Evolutionary conservation across 2,113 vertebrate species (phyloP).

Genomic region (Syrrhaptes paradoxus): DNA sequence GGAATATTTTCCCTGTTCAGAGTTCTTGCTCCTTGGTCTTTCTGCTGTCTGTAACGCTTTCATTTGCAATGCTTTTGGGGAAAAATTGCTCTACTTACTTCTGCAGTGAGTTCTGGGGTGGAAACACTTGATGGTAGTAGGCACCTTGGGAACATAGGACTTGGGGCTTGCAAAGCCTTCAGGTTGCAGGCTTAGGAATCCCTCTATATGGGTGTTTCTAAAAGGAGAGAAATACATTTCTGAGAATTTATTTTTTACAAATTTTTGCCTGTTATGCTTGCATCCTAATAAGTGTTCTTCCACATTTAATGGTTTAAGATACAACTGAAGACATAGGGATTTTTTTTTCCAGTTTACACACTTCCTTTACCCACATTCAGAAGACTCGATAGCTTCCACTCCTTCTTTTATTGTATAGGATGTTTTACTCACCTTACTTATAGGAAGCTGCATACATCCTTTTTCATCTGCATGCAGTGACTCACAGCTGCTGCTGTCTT

Average conservation of each 20-base stretch:
- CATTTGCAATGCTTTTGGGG: neutral
- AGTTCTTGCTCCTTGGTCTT: neutral
- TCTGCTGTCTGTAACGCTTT: neutral
- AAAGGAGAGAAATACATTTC: neutral
- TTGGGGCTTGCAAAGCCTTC: neutral
- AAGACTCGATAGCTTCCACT: neutral
- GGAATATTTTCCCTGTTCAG: neutral
- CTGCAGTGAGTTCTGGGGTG: neutral
- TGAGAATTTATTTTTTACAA: neutral
- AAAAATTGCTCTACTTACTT: neutral
- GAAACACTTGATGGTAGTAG: neutral
- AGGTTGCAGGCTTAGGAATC: neutral
- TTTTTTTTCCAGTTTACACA: neutral
- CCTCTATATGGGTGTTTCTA: neutral
- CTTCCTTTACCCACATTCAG: neutral
- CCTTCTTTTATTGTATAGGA: neutral
- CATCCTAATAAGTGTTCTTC: neutral
- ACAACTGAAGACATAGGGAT: neutral
- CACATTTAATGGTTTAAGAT: neutral
- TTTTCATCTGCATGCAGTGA: slow-evolving; percentile 6
- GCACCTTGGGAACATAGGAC: neutral
- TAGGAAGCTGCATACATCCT: neutral
- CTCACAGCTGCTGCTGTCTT: slow-evolving; percentile 3
- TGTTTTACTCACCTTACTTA: neutral
- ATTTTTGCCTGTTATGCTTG: neutral